phyloP scores from a whole-genome alignment of 1,140 invertebrate species.

The Latrodectus geometricus region DNA sequence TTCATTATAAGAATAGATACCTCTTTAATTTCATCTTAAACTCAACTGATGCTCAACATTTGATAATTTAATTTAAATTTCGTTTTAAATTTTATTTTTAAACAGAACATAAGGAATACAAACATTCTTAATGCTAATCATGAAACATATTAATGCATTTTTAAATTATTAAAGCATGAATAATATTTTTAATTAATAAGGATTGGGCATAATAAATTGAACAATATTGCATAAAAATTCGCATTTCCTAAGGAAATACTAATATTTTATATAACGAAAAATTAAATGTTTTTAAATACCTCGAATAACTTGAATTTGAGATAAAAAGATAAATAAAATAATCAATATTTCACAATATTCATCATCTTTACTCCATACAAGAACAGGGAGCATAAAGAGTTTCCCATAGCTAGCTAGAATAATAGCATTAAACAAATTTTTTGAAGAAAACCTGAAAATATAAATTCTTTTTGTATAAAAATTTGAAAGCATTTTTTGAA shows the following conservation, averaged over 20 bases:
- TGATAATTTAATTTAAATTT: no score
- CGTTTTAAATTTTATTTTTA: no score
- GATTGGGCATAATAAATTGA: not conserved
- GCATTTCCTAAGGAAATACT: not conserved
- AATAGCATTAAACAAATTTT: conserved; percentile 33
- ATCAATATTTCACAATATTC: conserved; percentile 44
- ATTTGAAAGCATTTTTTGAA: not conserved
- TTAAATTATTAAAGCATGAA: not conserved
- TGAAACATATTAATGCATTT: not conserved
- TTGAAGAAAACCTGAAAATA: conserved; percentile 33
- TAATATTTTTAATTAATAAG: not conserved
- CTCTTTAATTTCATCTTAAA: no score
- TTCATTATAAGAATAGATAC: no score
- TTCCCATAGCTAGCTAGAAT: conserved; percentile 49
- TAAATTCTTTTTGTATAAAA: not conserved
- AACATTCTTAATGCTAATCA: not conserved
- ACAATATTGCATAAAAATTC: no score
- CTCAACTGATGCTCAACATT: no score
- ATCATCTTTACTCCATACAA: conserved; percentile 44
- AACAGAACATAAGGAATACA: no score
- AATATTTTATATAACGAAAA: not conserved
- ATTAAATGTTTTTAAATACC: not conserved
- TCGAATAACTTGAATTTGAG: conserved; percentile 38
- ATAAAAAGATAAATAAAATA: conserved; percentile 34
- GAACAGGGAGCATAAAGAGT: conserved; percentile 44